These are phyloP conservation scores for Pogonophryne albipinna DNA, from an alignment of 2,797 vertebrate species.

Conservation along the genomic window DNA sequence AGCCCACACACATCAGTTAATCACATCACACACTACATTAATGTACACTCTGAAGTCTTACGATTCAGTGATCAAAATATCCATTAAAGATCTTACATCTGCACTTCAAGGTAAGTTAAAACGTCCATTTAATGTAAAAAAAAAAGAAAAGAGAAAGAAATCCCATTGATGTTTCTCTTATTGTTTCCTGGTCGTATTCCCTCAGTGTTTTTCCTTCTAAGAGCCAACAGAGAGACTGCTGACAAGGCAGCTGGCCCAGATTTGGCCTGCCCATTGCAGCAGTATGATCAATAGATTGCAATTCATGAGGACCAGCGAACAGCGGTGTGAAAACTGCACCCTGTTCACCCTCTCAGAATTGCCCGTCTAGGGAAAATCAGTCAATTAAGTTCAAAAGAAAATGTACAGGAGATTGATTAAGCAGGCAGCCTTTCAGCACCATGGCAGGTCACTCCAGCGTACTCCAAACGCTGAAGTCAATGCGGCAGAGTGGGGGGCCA, in stretches of 20 bases:
- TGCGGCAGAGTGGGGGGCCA: conserved; percentile 33
- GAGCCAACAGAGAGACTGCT: conserved; percentile 67
- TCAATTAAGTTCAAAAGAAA: conserved; percentile 78
- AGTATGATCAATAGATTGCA: conserved; percentile 79
- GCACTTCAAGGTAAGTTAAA: conserved; percentile 18
- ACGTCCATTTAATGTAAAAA: conserved; percentile 9
- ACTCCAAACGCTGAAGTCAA: conserved; percentile 50
- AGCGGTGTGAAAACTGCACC: conserved; percentile 64
- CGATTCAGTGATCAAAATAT: conserved; percentile 29
- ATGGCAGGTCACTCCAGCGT: conserved; percentile 52
- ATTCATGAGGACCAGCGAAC: conserved; percentile 76
- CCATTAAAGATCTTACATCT: conserved; percentile 8
- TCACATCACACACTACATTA: conserved; percentile 27
- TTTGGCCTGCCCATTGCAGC: conserved; percentile 67
- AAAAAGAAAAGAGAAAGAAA: conserved; percentile 1
- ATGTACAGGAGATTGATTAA: conserved; percentile 80
- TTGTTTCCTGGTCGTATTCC: conserved; percentile 40
- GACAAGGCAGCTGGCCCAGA: conserved; percentile 76
- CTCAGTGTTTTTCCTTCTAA: conserved; percentile 41
- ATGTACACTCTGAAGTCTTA: conserved; percentile 12
- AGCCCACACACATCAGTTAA: conserved; percentile 41
- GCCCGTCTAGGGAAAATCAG: conserved; percentile 70
- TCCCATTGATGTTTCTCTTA: conserved; percentile 33
- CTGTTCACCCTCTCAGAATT: conserved; percentile 59
- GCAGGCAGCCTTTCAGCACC: conserved; percentile 64